These are phyloP conservation scores for Epirrita christyi DNA, from an alignment of 2,888 invertebrate species.

Conservation along the genomic window DNA sequence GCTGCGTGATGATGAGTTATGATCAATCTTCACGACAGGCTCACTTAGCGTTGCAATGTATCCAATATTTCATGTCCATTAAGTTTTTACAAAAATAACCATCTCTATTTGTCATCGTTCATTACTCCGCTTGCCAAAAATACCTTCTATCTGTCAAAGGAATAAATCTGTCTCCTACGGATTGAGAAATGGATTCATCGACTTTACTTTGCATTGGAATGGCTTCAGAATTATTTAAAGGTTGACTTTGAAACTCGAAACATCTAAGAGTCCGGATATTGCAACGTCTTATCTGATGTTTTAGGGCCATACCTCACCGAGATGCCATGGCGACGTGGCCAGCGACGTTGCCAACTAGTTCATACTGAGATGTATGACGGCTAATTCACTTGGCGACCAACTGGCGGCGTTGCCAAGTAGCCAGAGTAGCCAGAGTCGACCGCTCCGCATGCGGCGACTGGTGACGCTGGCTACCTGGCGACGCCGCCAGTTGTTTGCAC, in stretches of 20 bases:
- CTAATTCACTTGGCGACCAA: too few species aligned
- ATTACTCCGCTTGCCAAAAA: slow-evolving; percentile 23
- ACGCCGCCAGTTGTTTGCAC: too few species aligned
- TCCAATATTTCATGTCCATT: slow-evolving; percentile 23
- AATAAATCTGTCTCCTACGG: slow-evolving; percentile 37
- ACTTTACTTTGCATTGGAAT: slow-evolving; percentile 25
- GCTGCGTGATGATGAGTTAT: slow-evolving; percentile 23
- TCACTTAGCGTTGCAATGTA: slow-evolving; percentile 8
- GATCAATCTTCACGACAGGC: slow-evolving; percentile 17
- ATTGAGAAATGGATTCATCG: slow-evolving; percentile 43
- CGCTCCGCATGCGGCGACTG: too few species aligned
- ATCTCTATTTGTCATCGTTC: slow-evolving; percentile 17
- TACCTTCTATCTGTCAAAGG: slow-evolving; percentile 23
- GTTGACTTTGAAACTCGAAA: slow-evolving; percentile 22
- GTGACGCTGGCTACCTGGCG: too few species aligned
- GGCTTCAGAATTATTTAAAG: slow-evolving; percentile 38
- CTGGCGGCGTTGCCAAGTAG: too few species aligned
- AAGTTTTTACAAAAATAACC: slow-evolving; percentile 19
- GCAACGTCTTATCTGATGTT: slow-evolving; percentile 23
- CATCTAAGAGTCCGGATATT: slow-evolving; percentile 29
- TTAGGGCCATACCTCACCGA: too few species aligned
- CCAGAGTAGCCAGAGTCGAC: too few species aligned
- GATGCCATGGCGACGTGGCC: too few species aligned
- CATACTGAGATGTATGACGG: too few species aligned
- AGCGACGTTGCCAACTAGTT: too few species aligned